Evolutionary conservation across 2,888 invertebrate species (phyloP), one percentile per base, ranked within the genome.

Genomic region (Herminia tarsipennalis): DNA sequence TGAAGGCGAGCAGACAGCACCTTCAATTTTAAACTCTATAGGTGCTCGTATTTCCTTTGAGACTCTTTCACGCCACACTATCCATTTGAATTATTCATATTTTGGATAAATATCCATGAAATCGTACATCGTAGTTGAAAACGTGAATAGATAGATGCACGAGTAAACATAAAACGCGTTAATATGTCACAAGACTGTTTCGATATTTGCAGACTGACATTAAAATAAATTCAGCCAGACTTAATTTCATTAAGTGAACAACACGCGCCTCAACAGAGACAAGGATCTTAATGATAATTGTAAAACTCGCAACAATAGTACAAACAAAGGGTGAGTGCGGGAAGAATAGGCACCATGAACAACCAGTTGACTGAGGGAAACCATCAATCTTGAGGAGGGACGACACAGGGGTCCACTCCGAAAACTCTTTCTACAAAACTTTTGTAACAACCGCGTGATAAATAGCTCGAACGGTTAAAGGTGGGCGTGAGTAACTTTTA

Each of bases 1-100:
- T 42, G 51, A 56, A 65, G 40, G 48, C 44, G 51, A 57, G 32
- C 65, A 70, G 68, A 73, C 63, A 70, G 64, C 71, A 62, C 58
- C 73, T 73, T 78, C 82, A 81, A 83, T 85, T 85, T 83, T 80
- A 81, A 82, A 81, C 78, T 78, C 73, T 77, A 81, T 80, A 81
- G 81, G 70, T 73, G 75, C 74, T 76, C 77, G 80, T 78, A 81
- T 82, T 84, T 75, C 84, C 86, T 87, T 88, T 86, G 86, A 84
- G 82, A 77, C 80, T 83, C 72, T 84, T 83, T 83, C 80, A 71
- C 79, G 73, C 81, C 78, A 76, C 80, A 75, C 78, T 78, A 76
- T 76, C 48, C 48, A 67, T 71, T 70, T 87, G 86, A 86, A 87
- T 88, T 83, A 88, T 87, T 88, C 86, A 88, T 88, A 76, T 64